A percentile compares a stretch with the other conserved stretches of the same genome.
phyloP scores from a whole-genome alignment of 2,888 invertebrate species.

The Rhingia campestris region DNA sequence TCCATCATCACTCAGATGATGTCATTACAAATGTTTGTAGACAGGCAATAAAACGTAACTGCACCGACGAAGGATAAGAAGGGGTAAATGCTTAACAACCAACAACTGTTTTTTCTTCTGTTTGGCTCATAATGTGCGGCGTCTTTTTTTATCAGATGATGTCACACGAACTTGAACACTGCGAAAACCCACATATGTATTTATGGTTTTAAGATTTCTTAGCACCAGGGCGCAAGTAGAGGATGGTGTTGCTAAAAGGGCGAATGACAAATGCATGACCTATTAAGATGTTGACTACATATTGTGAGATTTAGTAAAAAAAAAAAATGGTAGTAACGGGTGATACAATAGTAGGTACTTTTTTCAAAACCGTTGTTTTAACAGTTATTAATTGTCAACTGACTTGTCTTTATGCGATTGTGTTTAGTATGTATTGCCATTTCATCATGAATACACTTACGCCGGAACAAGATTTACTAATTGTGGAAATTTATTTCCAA shows the following conservation, averaged over 20 bases:
- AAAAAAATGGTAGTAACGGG: too few species aligned
- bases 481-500: too few species aligned
- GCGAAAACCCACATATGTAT: conserved; percentile 58
- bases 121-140: conserved; percentile 55
- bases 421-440: too few species aligned
- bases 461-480: too few species aligned
- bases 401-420: too few species aligned
- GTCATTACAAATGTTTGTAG: conserved; percentile 61
- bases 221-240: conserved; percentile 59
- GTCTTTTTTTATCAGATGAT: conserved; percentile 51
- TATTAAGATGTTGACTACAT: conserved; percentile 65
- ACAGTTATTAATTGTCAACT: too few species aligned
- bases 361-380: too few species aligned
- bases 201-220: conserved; percentile 67
- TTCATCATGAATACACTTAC: too few species aligned
- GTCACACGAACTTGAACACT: conserved; percentile 50
- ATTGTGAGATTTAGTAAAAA: too few species aligned
- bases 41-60: conserved; percentile 11
- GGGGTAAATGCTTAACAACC: neutral
- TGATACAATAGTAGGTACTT: too few species aligned
- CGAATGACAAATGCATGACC: conserved; percentile 65
- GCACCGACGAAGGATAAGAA: neutral
- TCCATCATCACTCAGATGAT: conserved; percentile 46
- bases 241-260: conserved; percentile 45
- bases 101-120: conserved; percentile 43